Percentiles rank a stretch among this genome's conserved stretches.
Conservation (phyloP, 2,113 vertebrate genomes). For the Cynopterus brachyotis region DNA sequence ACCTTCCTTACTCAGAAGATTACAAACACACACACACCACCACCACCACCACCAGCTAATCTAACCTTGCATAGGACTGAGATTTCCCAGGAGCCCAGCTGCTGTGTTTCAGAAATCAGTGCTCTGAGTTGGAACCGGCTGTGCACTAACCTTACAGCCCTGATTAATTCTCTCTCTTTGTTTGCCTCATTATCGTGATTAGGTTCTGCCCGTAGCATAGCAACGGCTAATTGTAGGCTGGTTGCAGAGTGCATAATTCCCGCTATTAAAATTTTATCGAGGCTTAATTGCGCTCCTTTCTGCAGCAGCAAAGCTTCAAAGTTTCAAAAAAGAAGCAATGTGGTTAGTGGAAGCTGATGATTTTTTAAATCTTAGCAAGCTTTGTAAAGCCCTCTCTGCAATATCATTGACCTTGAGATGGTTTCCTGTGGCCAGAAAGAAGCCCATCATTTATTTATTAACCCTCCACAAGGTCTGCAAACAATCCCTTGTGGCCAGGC, state of each 20-base stretch:
- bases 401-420: constrained; percentile 70
- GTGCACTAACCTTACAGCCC: constrained; percentile 73
- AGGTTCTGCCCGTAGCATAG: constrained; percentile 78
- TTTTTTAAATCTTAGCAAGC: constrained; percentile 73
- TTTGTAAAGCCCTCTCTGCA: constrained; percentile 51
- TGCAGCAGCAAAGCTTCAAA: constrained; percentile 67
- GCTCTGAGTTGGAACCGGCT: constrained; percentile 16
- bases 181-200: constrained; percentile 75
- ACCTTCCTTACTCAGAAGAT: constrained; percentile 22
- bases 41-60: neutral
- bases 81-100: constrained; percentile 69
- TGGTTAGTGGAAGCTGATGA: constrained; percentile 73
- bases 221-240: constrained; percentile 80
- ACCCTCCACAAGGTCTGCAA: constrained; percentile 66
- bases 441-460: constrained; percentile 79
- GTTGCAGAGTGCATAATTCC: constrained; percentile 78
- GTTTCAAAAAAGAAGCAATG: constrained; percentile 66
- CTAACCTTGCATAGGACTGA: constrained; percentile 62
- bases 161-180: constrained; percentile 78
- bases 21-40: neutral
- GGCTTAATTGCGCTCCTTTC: constrained; percentile 62
- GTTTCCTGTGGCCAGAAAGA: constrained; percentile 63
- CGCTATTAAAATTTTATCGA: constrained; percentile 75
- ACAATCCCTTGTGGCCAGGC: constrained; percentile 54
- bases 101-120: constrained; percentile 52